These are phyloP conservation scores for Acleris emargana DNA, from an alignment of 2,888 invertebrate species.

Conservation along the genomic window DNA sequence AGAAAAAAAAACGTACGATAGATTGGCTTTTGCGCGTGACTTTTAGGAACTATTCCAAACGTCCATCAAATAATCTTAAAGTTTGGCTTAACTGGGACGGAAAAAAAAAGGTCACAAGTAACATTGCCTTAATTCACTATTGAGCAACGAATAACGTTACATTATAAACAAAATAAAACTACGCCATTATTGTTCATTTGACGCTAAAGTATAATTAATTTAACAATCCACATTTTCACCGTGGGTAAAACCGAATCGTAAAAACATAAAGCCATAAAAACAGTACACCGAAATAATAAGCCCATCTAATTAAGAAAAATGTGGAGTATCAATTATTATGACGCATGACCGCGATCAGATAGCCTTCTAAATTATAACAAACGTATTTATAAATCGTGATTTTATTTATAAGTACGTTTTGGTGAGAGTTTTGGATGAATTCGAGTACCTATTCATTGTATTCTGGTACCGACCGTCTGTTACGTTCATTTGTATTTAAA, in stretches of 20 bases:
- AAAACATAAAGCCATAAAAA: constrained; percentile 30
- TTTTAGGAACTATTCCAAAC: no score
- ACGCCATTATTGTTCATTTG: no score
- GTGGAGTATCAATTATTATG: constrained; percentile 58
- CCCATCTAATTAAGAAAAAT: constrained; percentile 56
- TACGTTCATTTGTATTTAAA: no score
- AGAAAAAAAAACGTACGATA: no score
- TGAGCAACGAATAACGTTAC: no score
- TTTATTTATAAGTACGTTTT: constrained; percentile 40
- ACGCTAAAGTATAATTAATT: not conserved
- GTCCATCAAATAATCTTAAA: no score
- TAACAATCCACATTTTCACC: constrained; percentile 21
- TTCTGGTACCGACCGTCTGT: no score
- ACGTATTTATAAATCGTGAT: constrained; percentile 42
- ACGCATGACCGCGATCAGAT: constrained; percentile 53
- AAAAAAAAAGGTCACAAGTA: no score
- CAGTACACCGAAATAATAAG: constrained; percentile 29
- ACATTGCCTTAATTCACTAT: no score
- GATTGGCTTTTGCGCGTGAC: no score
- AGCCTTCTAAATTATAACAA: constrained; percentile 37
- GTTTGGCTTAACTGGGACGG: no score
- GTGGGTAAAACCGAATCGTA: constrained; percentile 31
- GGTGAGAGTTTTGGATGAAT: not conserved
- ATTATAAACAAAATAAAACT: no score
- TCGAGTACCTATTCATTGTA: not conserved